These are phyloP conservation scores for Eulemur coronatus DNA, from an alignment of 2,797 vertebrate genomes.

Conservation along the genomic window DNA sequence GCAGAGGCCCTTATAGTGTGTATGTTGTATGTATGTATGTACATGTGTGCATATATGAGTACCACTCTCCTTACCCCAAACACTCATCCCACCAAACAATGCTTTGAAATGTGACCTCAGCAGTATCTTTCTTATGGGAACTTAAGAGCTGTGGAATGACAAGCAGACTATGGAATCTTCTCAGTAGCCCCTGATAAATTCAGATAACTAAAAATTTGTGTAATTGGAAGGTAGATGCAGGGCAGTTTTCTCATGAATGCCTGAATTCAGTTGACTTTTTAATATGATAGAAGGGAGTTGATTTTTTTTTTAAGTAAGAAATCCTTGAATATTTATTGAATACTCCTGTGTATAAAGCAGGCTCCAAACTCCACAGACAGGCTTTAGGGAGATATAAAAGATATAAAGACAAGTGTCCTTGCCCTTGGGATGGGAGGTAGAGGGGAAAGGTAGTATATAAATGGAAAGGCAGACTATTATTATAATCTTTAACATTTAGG, in stretches of 20 bases:
- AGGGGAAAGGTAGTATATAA: background rate
- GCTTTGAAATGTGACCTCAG: constrained; percentile 40
- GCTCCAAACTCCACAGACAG: background rate
- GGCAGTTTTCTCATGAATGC: constrained; percentile 38
- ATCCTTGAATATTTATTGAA: constrained; percentile 16
- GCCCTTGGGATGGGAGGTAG: background rate
- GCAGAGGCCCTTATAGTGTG: background rate
- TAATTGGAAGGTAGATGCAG: background rate
- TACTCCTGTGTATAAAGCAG: background rate
- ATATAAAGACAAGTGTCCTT: constrained; percentile 20
- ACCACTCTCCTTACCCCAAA: background rate
- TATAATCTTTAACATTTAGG: constrained; percentile 18
- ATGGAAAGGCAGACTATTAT: background rate
- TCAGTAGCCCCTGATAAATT: background rate
- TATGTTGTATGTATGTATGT: background rate
- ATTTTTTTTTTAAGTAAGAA: background rate
- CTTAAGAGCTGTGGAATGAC: background rate
- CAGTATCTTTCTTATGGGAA: background rate
- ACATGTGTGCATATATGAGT: background rate
- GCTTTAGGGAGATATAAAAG: background rate
- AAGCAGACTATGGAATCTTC: background rate
- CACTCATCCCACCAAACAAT: background rate
- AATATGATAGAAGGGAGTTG: constrained; percentile 9
- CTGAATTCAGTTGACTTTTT: constrained; percentile 33
- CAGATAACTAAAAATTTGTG: background rate